Evolutionary conservation across 2,888 invertebrate species (phyloP).

Genomic region (Dysmachus trigonus): DNA sequence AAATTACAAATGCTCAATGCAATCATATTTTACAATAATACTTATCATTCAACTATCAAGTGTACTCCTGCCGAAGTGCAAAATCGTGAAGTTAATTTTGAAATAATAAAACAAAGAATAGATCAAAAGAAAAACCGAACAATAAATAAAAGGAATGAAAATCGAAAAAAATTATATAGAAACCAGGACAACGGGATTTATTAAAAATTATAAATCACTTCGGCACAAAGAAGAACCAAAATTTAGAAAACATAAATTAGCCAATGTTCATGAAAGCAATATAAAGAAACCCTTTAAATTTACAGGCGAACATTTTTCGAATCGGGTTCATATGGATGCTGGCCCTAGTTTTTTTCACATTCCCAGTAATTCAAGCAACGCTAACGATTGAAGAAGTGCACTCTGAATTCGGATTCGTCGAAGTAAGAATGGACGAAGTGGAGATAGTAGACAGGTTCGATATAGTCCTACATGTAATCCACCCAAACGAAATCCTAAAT

Average conservation of each 20-base stretch:
- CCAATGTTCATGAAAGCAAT: background rate
- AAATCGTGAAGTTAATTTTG: background rate
- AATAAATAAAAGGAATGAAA: background rate
- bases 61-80: background rate
- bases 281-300: background rate
- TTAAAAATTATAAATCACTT: background rate
- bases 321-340: background rate
- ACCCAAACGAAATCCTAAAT: no score
- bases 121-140: background rate
- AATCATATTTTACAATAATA: background rate
- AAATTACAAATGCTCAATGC: background rate
- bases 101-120: background rate
- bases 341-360: background rate
- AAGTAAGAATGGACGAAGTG: background rate
- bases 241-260: background rate
- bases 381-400: background rate
- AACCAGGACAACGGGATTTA: background rate
- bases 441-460: no score
- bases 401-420: background rate
- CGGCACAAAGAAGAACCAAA: background rate
- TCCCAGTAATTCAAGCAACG: background rate
- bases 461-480: no score
- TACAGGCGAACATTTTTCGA: background rate
- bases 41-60: background rate
- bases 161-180: background rate